A percentile compares a stretch with the other conserved stretches of the same genome.
phyloP scores from a whole-genome alignment of 2,797 vertebrate species.

The Steatocranus sp. region DNA sequence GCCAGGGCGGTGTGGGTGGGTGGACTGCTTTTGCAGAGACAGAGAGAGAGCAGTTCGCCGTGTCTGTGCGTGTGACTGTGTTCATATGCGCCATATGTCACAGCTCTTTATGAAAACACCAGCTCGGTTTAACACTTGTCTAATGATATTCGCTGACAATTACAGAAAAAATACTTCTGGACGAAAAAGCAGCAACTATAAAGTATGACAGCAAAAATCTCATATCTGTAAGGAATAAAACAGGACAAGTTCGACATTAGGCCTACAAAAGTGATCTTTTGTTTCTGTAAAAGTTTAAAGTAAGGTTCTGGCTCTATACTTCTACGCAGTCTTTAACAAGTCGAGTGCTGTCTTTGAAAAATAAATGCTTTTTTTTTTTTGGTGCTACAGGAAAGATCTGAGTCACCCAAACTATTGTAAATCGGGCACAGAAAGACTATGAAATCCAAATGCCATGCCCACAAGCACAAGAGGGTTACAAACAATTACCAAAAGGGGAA shows the following conservation, averaged over 20 bases:
- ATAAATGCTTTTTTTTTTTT: neutral
- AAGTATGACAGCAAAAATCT: neutral
- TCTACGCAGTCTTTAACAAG: neutral
- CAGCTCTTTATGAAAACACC: neutral
- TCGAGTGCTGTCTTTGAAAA: neutral
- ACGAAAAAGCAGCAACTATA: neutral
- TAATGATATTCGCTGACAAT: neutral
- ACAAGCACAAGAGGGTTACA: neutral
- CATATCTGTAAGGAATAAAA: neutral
- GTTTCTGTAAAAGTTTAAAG: neutral
- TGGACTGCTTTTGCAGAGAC: slow-evolving; percentile 2
- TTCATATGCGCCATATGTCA: slow-evolving; percentile 9
- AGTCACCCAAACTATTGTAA: neutral
- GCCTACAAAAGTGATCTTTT: neutral
- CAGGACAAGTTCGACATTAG: neutral
- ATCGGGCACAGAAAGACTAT: neutral
- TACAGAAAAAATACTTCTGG: neutral
- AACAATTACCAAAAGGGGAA: neutral
- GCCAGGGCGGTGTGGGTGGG: slow-evolving; percentile 16
- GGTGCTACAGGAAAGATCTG: neutral
- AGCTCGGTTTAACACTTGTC: neutral
- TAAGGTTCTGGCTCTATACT: neutral
- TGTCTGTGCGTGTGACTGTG: neutral
- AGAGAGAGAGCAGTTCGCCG: neutral
- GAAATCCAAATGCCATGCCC: neutral